phyloP scores from a whole-genome alignment of 37 sponge, comb jelly and placozoan species.

The Tethya wilhelma region DNA sequence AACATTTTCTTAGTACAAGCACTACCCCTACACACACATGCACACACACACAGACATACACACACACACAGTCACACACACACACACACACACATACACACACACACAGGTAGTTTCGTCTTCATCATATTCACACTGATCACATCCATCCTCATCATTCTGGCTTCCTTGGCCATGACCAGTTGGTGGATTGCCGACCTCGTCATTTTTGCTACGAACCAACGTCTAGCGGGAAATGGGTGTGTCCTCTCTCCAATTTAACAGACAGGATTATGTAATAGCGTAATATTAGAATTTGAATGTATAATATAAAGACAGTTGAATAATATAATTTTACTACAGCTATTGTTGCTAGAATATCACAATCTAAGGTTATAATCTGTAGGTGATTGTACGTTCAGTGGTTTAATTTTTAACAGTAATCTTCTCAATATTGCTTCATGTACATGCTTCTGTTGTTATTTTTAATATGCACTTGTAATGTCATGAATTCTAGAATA shows the following conservation, averaged over 20 bases:
- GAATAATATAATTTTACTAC: neutral
- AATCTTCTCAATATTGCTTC: too few relatives aligned
- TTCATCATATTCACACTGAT: constrained; percentile 26
- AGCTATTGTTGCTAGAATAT: too few relatives aligned
- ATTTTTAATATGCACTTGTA: too few relatives aligned
- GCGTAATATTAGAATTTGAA: neutral
- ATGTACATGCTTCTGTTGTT: too few relatives aligned
- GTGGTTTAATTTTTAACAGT: too few relatives aligned
- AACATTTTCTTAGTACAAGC: too few relatives aligned
- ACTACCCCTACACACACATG: neutral
- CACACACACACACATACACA: neutral
- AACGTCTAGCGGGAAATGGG: constrained; percentile 65
- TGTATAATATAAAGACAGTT: neutral
- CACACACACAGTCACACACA: neutral
- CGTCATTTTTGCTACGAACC: constrained; percentile 77
- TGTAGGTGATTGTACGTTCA: too few relatives aligned
- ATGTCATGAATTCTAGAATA: too few relatives aligned
- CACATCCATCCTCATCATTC: constrained; percentile 14
- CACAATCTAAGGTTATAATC: too few relatives aligned
- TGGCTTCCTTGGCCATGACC: constrained; percentile 22
- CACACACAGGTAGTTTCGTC: constrained; percentile 42
- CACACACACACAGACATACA: neutral
- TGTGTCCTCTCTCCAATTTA: constrained; percentile 55
- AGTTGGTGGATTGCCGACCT: constrained; percentile 88
- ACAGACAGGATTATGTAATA: neutral